Evolutionary conservation across 2,113 vertebrate genomes (phyloP).

Genomic region (Bubo bubo): DNA sequence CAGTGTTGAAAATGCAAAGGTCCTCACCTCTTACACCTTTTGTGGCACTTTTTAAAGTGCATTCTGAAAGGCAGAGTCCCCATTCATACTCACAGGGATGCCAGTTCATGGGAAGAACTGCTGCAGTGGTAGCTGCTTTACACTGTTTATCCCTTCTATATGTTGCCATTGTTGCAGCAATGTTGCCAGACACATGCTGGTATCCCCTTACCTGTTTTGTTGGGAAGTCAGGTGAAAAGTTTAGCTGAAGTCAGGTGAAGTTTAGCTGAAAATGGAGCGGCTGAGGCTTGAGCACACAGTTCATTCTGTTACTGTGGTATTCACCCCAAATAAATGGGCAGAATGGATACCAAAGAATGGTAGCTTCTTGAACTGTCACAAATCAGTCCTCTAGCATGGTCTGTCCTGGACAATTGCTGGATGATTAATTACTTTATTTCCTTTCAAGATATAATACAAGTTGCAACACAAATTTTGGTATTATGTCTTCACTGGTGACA

Average conservation of each 20-base stretch:
- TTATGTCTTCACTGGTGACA: background rate
- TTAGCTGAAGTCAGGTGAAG: too few relatives aligned
- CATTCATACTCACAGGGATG: accelerated
- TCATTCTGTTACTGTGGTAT: background rate
- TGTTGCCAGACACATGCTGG: background rate
- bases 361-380: background rate
- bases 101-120: background rate
- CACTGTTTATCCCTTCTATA: background rate
- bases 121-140: background rate
- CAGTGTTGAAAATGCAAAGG: background rate
- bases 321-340: background rate
- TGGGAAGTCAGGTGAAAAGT: background rate
- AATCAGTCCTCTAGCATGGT: background rate
- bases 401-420: background rate
- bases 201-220: background rate
- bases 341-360: background rate
- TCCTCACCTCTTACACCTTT: background rate
- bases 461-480: background rate
- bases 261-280: background rate
- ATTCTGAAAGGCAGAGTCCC: background rate
- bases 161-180: background rate
- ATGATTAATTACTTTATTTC: background rate
- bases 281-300: background rate
- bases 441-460: background rate
- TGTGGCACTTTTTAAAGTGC: background rate